These are phyloP conservation scores for Drosophila subobscura DNA, from an alignment of 1,140 invertebrate species.

Conservation along the genomic window DNA sequence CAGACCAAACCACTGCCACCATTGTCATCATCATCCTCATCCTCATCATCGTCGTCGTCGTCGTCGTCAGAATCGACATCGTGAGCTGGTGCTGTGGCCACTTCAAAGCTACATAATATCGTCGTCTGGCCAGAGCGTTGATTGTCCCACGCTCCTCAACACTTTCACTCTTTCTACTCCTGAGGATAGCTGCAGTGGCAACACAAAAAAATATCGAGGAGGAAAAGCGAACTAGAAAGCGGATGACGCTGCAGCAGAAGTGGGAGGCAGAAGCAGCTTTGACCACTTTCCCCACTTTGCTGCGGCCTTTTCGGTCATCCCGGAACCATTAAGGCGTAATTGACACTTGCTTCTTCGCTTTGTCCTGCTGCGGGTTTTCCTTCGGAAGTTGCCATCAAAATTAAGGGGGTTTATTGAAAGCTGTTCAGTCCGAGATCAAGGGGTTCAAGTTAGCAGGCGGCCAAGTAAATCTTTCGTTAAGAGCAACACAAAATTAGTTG, in stretches of 20 bases:
- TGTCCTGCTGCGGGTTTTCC: too few relatives aligned
- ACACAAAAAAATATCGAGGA: constrained; percentile 13
- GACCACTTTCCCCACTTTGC: constrained; percentile 75
- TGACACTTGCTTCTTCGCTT: constrained; percentile 65
- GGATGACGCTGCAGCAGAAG: neutral
- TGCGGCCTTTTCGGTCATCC: constrained; percentile 78
- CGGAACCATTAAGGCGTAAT: constrained; percentile 77
- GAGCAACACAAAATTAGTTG: too few relatives aligned
- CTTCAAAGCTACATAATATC: constrained; percentile 75
- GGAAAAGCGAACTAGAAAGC: constrained; percentile 24
- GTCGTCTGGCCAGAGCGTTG: constrained; percentile 66
- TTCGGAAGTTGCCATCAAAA: too few relatives aligned
- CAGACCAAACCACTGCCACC: constrained; percentile 31
- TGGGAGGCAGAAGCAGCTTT: constrained; percentile 28
- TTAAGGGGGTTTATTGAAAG: neutral
- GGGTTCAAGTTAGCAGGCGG: too few relatives aligned
- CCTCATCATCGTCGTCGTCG: constrained; percentile 53
- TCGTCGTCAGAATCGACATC: constrained; percentile 50
- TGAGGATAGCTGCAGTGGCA: constrained; percentile 31
- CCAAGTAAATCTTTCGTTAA: too few relatives aligned
- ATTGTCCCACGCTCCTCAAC: constrained; percentile 60
- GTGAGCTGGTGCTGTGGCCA: constrained; percentile 44
- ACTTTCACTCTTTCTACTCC: constrained; percentile 49
- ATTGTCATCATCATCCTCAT: constrained; percentile 36
- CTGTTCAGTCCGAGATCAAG: too few relatives aligned